phyloP scores from a whole-genome alignment of 2,888 invertebrate species.

The Aleiodes alternator region DNA sequence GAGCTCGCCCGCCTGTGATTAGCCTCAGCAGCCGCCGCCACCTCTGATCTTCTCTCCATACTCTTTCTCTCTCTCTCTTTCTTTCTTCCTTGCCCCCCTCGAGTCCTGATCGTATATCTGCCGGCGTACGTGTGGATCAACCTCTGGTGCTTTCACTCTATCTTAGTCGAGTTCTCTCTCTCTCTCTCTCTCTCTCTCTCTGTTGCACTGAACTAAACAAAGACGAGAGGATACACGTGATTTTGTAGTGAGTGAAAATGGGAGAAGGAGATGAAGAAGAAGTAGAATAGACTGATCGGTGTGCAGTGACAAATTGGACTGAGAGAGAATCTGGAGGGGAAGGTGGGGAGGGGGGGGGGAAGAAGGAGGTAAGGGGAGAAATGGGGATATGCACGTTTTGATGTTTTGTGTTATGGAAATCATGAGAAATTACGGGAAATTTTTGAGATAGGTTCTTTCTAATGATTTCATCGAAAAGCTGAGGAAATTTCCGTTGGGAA shows the following conservation, averaged over 20 bases:
- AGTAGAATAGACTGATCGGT: too few relatives aligned
- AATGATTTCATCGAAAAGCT: too few relatives aligned
- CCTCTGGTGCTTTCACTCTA: background rate
- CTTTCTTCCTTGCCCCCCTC: background rate
- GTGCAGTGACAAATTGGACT: constrained; percentile 28
- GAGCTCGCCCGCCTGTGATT: constrained; percentile 65
- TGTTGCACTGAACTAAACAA: background rate
- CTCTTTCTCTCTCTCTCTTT: constrained; percentile 5
- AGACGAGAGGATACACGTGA: constrained; percentile 11
- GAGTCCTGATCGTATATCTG: constrained; percentile 58
- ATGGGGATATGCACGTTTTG: too few relatives aligned
- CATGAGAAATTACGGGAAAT: too few relatives aligned
- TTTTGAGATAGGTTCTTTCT: too few relatives aligned
- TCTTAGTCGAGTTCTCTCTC: constrained; percentile 23
- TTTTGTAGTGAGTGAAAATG: background rate
- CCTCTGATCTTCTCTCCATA: constrained; percentile 56
- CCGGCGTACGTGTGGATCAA: constrained; percentile 50
- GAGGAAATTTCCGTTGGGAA: too few relatives aligned
- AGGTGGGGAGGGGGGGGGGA: too few relatives aligned
- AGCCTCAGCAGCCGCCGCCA: constrained; percentile 61
- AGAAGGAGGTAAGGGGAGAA: too few relatives aligned
- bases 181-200: constrained; percentile 33
- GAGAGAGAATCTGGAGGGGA: background rate
- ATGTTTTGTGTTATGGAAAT: too few relatives aligned
- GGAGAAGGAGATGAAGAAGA: too few relatives aligned